These are phyloP conservation scores for Montipora efflorescens DNA, from an alignment of 64 coral and sea anemone genomes.

Conservation along the genomic window DNA sequence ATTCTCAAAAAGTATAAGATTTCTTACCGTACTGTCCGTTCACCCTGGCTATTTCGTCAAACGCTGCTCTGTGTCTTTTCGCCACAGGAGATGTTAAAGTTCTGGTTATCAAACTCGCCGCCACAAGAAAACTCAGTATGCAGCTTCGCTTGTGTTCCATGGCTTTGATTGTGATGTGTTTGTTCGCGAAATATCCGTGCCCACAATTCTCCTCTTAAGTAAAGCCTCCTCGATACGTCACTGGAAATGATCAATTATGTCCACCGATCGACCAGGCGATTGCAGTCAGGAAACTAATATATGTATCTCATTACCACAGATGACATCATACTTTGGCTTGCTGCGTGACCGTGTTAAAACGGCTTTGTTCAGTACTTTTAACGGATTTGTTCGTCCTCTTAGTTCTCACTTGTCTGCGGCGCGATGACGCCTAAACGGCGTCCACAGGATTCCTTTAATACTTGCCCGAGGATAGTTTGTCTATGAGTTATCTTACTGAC, in stretches of 20 bases:
- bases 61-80: constrained; percentile 5
- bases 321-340: background rate
- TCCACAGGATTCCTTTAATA: constrained; percentile 3
- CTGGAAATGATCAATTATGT: constrained; percentile 26
- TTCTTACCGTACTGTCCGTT: constrained; percentile 24
- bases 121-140: background rate
- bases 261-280: constrained; percentile 13
- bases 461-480: background rate
- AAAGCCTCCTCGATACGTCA: constrained; percentile 27
- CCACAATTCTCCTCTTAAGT: constrained; percentile 24
- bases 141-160: background rate
- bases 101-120: background rate
- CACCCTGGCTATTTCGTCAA: constrained; percentile 43
- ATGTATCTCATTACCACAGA: constrained; percentile 14
- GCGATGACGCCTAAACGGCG: background rate
- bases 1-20: background rate
- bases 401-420: background rate
- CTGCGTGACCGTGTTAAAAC: constrained; percentile 12
- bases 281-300: constrained; percentile 41
- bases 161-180: background rate
- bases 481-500: background rate
- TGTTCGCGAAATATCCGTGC: constrained; percentile 17
- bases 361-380: background rate
- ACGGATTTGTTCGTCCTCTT: background rate
- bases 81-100: constrained; percentile 15